Base-by-base conservation (phyloP, 2,888 invertebrate species). In the Neria commutata region DNA sequence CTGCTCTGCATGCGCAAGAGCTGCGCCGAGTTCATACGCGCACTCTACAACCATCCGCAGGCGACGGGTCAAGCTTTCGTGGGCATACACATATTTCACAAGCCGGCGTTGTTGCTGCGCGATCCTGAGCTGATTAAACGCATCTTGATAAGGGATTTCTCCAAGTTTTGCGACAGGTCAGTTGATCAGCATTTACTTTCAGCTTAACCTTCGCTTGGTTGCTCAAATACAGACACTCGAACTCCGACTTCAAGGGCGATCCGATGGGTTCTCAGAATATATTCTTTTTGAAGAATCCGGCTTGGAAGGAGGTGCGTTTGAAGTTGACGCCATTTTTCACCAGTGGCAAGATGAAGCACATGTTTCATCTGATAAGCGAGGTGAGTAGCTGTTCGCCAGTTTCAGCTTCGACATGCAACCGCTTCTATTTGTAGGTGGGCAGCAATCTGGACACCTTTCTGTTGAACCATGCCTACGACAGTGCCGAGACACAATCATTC, bases 311-410 rank as follows among this genome's bases (percentile, higher is more conserved):
- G 17, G 67, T 85, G 14, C 78, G 85, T 1, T 48, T 72, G 0
- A 84, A 83, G 55, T 66, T 85, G 0, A 77, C 84, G 1, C 84
- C 84, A 0, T 79, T 84, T 40, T 85, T 83, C 55, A 82, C 83
- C 19, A 77, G 79, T 40, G 78, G 71, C 19, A 77, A 75, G 24
- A 63, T 82, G 5, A 81, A 79, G 56, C 68, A 80, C 56, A 80
- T 81, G 79, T 79, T 80, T 64, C 64, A 73, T 1, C 65, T 81
- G 0, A 68, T 81, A 24, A 74, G 74, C 16, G 75, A 80, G 63
- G 78, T 80, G 16, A 56, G 63, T 6, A 4, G 25, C 14, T n/a
- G 21, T 40, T 19, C 19, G 24, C 19, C 11, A 19, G 19, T 16
- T 29, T 26, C 17, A 19, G 17, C 19, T 37, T 19, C 26, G 40